phyloP scores from a whole-genome alignment of 2,113 vertebrate species.

The Ictidomys tridecemlineatus region DNA sequence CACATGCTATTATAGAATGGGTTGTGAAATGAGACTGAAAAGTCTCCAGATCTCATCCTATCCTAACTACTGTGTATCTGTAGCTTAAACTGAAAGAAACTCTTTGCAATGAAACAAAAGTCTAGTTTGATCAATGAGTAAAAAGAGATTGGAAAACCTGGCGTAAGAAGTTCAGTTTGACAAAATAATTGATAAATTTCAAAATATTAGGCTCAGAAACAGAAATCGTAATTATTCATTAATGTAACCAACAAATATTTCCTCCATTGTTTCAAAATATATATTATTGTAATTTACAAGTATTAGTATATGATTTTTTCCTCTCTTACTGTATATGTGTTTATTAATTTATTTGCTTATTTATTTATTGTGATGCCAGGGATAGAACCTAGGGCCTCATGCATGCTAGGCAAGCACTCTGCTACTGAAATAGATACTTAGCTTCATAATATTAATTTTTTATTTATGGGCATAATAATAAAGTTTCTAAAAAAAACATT shows the following conservation, averaged over 20 bases:
- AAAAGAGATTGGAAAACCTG: neutral
- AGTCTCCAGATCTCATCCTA: neutral
- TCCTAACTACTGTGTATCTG: neutral
- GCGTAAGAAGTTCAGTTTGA: neutral
- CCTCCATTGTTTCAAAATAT: neutral
- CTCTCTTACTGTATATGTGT: neutral
- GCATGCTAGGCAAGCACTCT: neutral
- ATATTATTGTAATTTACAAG: neutral
- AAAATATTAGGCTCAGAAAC: conserved; percentile 27
- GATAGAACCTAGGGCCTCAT: neutral
- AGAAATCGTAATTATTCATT: neutral
- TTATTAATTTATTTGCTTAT: neutral
- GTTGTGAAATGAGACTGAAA: neutral
- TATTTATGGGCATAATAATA: neutral
- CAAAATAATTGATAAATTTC: neutral
- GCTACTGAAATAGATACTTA: too few species aligned
- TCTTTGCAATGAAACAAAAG: conserved; percentile 47
- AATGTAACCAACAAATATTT: neutral
- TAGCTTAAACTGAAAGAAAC: conserved; percentile 18
- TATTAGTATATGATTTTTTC: neutral
- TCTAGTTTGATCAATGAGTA: neutral
- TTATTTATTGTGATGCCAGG: neutral
- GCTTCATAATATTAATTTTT: neutral
- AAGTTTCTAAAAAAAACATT: neutral
- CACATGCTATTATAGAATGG: neutral